A percentile compares a stretch with the other conserved stretches of the same genome.
Conservation (phyloP, 2,888 invertebrate genomes). For the Pomacea canaliculata region DNA sequence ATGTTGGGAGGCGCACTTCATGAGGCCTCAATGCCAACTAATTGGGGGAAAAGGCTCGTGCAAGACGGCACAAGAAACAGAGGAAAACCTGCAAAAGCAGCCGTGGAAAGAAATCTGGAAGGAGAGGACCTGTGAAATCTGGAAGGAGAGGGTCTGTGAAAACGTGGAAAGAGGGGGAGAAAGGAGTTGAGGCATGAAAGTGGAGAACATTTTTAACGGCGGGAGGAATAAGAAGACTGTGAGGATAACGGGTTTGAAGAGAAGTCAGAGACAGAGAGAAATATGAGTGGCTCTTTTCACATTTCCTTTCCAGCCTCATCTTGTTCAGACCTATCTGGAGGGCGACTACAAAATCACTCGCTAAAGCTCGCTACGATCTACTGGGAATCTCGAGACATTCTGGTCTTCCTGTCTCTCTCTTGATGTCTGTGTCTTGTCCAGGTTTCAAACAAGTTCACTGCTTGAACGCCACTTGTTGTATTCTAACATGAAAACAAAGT, state of each 20-base stretch:
- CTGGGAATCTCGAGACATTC: too few relatives aligned
- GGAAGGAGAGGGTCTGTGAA: not conserved
- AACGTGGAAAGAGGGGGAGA: not conserved
- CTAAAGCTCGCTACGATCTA: too few relatives aligned
- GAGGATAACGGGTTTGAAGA: not conserved
- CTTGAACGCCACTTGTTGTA: too few relatives aligned
- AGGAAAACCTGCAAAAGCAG: not conserved
- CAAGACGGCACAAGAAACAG: not conserved
- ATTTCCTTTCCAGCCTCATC: too few relatives aligned
- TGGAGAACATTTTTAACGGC: not conserved
- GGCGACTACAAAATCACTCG: too few relatives aligned
- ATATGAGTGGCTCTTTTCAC: too few relatives aligned
- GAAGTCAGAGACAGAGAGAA: not conserved
- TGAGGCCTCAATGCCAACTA: conserved; percentile 21
- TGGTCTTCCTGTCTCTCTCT: too few relatives aligned
- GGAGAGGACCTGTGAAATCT: not conserved
- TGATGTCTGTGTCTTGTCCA: too few relatives aligned
- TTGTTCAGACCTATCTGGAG: too few relatives aligned
- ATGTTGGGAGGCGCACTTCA: conserved; percentile 1
- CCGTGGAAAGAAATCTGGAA: not conserved
- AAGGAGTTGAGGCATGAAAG: not conserved
- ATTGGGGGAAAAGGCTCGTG: conserved; percentile 4
- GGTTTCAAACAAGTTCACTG: too few relatives aligned
- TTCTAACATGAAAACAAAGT: too few relatives aligned
- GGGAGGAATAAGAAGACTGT: not conserved